Percentiles rank a stretch among this genome's conserved stretches.
Conservation (phyloP, 2,113 vertebrate genomes). For the Apteryx mantelli region DNA sequence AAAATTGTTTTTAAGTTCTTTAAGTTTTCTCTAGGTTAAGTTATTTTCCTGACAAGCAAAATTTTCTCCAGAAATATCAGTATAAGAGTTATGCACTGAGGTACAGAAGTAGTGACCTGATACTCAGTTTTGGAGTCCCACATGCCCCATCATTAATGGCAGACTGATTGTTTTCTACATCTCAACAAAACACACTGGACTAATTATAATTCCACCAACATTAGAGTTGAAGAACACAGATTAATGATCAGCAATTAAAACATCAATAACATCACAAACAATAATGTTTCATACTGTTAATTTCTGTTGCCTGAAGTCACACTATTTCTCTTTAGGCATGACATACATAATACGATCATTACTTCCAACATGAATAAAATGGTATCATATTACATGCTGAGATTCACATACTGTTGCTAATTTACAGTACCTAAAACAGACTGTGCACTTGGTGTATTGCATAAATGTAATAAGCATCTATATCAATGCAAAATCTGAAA, state of each 20-base stretch:
- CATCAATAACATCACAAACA: slow-evolving; percentile 64
- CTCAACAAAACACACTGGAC: slow-evolving; percentile 61
- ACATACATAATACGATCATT: slow-evolving; percentile 53
- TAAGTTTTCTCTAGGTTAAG: background rate
- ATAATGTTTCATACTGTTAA: slow-evolving; percentile 68
- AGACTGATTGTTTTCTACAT: slow-evolving; percentile 63
- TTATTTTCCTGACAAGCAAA: background rate
- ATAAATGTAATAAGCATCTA: background rate
- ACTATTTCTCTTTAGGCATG: slow-evolving; percentile 46
- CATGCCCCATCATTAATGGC: slow-evolving; percentile 59
- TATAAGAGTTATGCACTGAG: background rate
- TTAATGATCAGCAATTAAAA: slow-evolving; percentile 72
- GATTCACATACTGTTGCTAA: slow-evolving; percentile 29
- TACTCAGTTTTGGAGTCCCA: slow-evolving; percentile 33
- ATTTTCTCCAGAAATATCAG: slow-evolving; percentile 22
- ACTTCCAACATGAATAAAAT: slow-evolving; percentile 52
- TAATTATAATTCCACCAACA: slow-evolving; percentile 68
- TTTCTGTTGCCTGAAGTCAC: slow-evolving; percentile 66
- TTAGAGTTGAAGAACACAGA: slow-evolving; percentile 52
- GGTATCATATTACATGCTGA: background rate
- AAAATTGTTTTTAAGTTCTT: background rate
- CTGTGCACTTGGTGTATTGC: background rate
- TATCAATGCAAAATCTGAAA: background rate
- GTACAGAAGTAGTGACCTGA: slow-evolving; percentile 27
- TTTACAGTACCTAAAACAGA: slow-evolving; percentile 17